Conservation (phyloP, 2,888 invertebrate genomes). For the Loripinus fragilis region DNA sequence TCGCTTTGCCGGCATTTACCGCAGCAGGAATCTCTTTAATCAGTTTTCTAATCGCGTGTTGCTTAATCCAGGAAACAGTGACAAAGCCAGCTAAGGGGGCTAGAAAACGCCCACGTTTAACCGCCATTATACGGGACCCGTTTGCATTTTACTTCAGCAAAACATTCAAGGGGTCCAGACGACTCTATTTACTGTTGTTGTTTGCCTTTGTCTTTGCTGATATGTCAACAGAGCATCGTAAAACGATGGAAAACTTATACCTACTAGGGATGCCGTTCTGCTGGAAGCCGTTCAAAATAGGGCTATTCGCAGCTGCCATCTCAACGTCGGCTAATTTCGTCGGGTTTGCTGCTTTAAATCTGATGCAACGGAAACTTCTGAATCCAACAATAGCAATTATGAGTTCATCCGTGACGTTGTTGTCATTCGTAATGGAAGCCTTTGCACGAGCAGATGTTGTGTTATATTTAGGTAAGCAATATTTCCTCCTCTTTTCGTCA, state of each 20-base stretch:
- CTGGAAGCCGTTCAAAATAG: conserved; percentile 38
- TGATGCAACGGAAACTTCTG: conserved; percentile 20
- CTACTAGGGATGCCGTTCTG: conserved; percentile 45
- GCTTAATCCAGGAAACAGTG: conserved; percentile 29
- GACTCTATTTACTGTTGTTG: conserved; percentile 19
- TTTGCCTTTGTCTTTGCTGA: conserved; percentile 37
- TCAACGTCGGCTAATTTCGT: conserved; percentile 16
- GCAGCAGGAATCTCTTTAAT: conserved; percentile 25
- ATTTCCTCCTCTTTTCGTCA: no score
- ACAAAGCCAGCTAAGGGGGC: background rate
- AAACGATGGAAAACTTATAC: conserved; percentile 37
- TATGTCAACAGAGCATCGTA: conserved; percentile 33
- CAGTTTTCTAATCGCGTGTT: conserved; percentile 22
- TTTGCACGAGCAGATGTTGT: conserved; percentile 31
- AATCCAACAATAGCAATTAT: conserved; percentile 33
- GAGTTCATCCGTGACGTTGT: conserved; percentile 8
- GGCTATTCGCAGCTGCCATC: conserved; percentile 28
- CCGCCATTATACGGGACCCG: conserved; percentile 11
- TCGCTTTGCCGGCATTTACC: conserved; percentile 30
- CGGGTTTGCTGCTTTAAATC: conserved; percentile 21
- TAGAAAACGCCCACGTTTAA: conserved; percentile 11
- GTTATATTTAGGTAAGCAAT: conserved; percentile 37
- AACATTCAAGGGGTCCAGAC: conserved; percentile 25
- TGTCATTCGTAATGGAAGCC: conserved; percentile 33
- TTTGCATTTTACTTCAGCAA: conserved; percentile 35